Conservation (phyloP, 2,888 invertebrate species). For the Cosmorhoe ocellata region DNA sequence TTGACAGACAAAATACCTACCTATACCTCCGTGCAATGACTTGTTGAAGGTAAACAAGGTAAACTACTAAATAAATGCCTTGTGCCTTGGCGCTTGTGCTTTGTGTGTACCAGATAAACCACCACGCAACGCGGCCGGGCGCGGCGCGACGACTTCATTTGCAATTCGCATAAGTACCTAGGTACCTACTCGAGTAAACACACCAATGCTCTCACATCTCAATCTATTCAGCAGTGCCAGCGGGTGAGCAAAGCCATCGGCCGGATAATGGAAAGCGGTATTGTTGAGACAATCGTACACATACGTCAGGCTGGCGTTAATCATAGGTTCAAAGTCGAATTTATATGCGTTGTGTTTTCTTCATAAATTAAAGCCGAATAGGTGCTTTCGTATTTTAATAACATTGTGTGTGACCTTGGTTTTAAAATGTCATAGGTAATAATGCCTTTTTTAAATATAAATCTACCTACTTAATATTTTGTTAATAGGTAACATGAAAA, state of each 20-base stretch:
- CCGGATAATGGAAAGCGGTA: conserved; percentile 27
- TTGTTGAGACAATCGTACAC: conserved; percentile 17
- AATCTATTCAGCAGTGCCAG: conserved; percentile 12
- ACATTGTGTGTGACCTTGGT: conserved; percentile 18
- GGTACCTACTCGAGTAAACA: conserved; percentile 19
- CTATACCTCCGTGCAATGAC: conserved; percentile 13
- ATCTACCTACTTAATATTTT: conserved; percentile 4
- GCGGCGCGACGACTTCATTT: conserved; percentile 7
- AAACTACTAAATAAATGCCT: conserved; percentile 16
- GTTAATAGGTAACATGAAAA: conserved; percentile 3
- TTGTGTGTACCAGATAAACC: conserved; percentile 17
- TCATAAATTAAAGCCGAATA: not conserved
- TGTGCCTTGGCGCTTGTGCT: conserved; percentile 11
- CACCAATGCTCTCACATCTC: conserved; percentile 26
- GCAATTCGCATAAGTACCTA: conserved; percentile 3
- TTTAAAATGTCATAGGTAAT: conserved; percentile 15
- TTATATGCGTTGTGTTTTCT: not conserved
- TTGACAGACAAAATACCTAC: no score
- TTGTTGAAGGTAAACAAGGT: conserved; percentile 19
- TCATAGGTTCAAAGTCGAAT: conserved; percentile 12
- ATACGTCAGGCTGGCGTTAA: conserved; percentile 13
- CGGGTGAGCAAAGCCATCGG: conserved; percentile 23
- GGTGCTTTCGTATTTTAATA: conserved; percentile 7
- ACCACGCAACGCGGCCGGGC: not conserved
- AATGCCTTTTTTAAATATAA: no score